Evolutionary conservation across 2,113 vertebrate genomes (phyloP).

Genomic region (Vulpes vulpes): DNA sequence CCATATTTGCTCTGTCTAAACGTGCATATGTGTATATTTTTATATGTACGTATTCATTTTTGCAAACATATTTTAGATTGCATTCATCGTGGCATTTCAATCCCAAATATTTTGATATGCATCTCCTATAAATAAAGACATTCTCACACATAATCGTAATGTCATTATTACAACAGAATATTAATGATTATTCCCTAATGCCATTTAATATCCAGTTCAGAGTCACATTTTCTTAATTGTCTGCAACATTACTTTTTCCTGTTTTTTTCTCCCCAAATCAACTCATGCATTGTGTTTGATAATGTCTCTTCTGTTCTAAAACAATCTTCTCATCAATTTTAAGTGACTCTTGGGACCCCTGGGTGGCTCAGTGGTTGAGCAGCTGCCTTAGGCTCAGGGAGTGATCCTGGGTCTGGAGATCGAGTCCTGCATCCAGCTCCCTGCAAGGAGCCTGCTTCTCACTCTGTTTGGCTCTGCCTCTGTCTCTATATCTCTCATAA

Average conservation of each 20-base stretch:
- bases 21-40: background rate
- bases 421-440: too few relatives aligned
- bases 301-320: background rate
- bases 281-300: background rate
- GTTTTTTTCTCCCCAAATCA: background rate
- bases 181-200: background rate
- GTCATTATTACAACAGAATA: background rate
- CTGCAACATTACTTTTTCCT: background rate
- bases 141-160: background rate
- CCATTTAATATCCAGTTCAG: slow-evolving; percentile 11
- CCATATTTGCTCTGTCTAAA: background rate
- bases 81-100: slow-evolving; percentile 25
- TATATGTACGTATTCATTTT: background rate
- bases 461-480: too few relatives aligned
- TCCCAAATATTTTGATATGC: slow-evolving; percentile 43
- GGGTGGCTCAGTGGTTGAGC: too few relatives aligned
- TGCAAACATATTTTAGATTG: slow-evolving; percentile 8
- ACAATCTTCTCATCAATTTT: background rate
- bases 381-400: too few relatives aligned
- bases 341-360: background rate
- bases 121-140: background rate
- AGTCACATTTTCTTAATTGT: slow-evolving; percentile 25
- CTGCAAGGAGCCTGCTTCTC: too few relatives aligned
- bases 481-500: too few relatives aligned
- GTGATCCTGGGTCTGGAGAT: too few relatives aligned